Evolutionary conservation across 1,140 invertebrate species (phyloP).

Genomic region (Bombus ignitus): DNA sequence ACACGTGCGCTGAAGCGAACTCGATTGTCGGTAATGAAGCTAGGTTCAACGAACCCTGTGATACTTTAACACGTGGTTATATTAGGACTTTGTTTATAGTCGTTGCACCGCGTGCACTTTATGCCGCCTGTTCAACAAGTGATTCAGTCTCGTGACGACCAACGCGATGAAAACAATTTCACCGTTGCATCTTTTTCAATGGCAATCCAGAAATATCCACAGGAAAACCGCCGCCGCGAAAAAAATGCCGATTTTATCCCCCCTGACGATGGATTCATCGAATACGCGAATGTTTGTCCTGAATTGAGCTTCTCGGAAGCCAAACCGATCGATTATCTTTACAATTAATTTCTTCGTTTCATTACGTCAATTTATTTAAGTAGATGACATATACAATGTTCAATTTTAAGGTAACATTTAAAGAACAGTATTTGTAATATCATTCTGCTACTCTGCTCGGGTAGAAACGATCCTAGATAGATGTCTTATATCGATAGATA

Average conservation of each 20-base stretch:
- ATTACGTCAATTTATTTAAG: no score
- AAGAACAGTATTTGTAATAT: no score
- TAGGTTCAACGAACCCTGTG: constrained; percentile 18
- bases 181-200: not conserved
- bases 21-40: constrained; percentile 17
- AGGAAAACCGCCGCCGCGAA: not conserved
- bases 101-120: constrained; percentile 2
- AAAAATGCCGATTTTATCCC: not conserved
- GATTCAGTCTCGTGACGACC: constrained; percentile 12
- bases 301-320: no score
- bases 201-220: not conserved
- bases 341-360: no score
- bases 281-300: no score
- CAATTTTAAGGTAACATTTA: no score
- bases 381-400: no score
- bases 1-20: not conserved
- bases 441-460: no score
- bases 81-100: constrained; percentile 30
- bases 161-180: constrained; percentile 8
- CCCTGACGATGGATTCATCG: not conserved
- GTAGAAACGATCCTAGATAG: no score
- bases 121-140: constrained; percentile 2
- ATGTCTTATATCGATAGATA: no score
- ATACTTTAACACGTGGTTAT: constrained; percentile 26
- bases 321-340: no score